Base-by-base conservation (phyloP, 2,888 invertebrate genomes). In the Fragum whitleyi region DNA sequence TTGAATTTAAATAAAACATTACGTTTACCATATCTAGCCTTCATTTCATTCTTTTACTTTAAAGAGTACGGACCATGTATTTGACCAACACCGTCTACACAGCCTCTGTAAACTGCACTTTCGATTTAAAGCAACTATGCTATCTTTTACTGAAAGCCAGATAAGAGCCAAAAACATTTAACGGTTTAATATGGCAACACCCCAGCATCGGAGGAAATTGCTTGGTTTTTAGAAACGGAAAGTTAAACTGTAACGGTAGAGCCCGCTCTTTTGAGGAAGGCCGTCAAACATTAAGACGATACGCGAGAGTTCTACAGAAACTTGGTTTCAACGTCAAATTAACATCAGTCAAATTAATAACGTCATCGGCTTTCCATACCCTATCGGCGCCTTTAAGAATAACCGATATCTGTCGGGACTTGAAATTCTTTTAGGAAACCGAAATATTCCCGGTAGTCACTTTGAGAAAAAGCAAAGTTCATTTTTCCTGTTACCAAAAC, bases 41-140 rank as follows among this genome's bases (percentile, higher is more conserved):
- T 36, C 32, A 36, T 36, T 36, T 36, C 9, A 9, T 36, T 9
- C 9, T 36, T 36, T 9, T 36, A 36, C 9, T 3, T 36, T 9
- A 36, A 36, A 6, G 32, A 36, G 32, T 36, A 6, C 32, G 9
- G 32, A 36, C 32, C 32, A 62, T 62, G 62, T 3, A 6, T 9
- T 11, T 62, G n/a, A 62, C 62, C n/a, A 62, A 62, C n/a, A 26
- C 26, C 7, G n/a, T 62, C 5, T 62, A n/a, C 19, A 62, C 23
- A 7, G 62, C 62, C 7, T 14, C n/a, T 1, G 32, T 36, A 5
- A 36, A 62, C 26, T 29, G 29, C 26, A 23, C 32, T 6, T 29
- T 62, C n/a, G n/a, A 62, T 14, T n/a, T 62, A 7, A 62, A 26
- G 29, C 11, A 21, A 29, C 29, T 47, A n/a, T 47, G 47, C 14